Conservation (phyloP, 2,888 invertebrate species). For the Drosophila bunnanda region DNA sequence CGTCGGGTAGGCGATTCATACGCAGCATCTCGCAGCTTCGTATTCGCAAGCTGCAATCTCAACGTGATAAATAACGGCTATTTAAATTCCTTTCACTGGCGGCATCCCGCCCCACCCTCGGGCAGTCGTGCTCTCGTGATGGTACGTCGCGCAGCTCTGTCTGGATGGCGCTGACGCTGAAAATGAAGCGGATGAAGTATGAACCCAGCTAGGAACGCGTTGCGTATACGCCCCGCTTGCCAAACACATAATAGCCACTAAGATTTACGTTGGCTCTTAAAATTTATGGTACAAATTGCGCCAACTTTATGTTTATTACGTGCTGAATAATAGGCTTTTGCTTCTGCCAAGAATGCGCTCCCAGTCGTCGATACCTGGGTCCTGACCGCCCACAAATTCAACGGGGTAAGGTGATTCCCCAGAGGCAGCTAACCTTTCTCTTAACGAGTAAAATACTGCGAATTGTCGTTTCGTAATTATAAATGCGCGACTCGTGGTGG, state of each 20-base stretch:
- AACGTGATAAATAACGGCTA: slow-evolving; percentile 77
- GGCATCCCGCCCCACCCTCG: slow-evolving; percentile 8
- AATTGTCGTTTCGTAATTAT: slow-evolving; percentile 41
- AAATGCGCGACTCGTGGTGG: slow-evolving; percentile 36
- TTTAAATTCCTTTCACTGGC: slow-evolving; percentile 74
- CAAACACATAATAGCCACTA: slow-evolving; percentile 78
- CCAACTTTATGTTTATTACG: slow-evolving; percentile 79
- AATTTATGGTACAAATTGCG: slow-evolving; percentile 79
- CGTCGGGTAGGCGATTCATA: slow-evolving; percentile 47
- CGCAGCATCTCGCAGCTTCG: slow-evolving; percentile 53
- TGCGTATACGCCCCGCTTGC: slow-evolving; percentile 66
- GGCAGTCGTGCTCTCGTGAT: slow-evolving; percentile 5
- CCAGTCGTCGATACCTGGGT: not conserved
- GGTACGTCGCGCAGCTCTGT: slow-evolving; percentile 17
- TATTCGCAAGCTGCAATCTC: slow-evolving; percentile 74
- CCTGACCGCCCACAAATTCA: no score
- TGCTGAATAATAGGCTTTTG: slow-evolving; percentile 74
- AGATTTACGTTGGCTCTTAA: slow-evolving; percentile 77
- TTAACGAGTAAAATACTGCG: not conserved
- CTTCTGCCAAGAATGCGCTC: slow-evolving; percentile 46
- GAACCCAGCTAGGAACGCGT: slow-evolving; percentile 54
- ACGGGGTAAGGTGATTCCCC: not conserved
- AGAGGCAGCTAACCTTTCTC: not conserved
- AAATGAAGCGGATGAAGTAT: slow-evolving; percentile 78
- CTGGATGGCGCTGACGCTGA: slow-evolving; percentile 44